These are phyloP conservation scores for Notiomystis cincta DNA, from an alignment of 2,113 vertebrate species.

Conservation along the genomic window DNA sequence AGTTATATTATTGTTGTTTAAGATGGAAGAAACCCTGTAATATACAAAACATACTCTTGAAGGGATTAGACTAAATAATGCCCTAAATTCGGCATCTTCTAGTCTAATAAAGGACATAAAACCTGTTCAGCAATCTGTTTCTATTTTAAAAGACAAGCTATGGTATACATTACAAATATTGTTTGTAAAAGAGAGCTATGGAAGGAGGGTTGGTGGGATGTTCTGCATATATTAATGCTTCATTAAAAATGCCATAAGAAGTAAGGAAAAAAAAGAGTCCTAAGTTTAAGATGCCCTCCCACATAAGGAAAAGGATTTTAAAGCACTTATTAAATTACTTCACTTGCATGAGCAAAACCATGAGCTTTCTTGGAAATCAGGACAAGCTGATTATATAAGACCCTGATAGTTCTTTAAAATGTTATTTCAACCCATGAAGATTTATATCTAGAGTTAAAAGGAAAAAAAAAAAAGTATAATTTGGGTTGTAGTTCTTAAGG, in stretches of 20 bases:
- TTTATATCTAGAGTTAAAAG: not conserved
- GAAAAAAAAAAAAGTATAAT: not conserved
- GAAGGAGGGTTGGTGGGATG: conserved; percentile 42
- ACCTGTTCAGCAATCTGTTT: conserved; percentile 56
- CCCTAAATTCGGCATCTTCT: conserved; percentile 51
- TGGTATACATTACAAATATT: conserved; percentile 42
- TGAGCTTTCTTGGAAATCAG: conserved; percentile 72
- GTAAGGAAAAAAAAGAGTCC: conserved; percentile 13
- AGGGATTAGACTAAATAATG: conserved; percentile 60
- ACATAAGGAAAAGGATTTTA: conserved; percentile 69
- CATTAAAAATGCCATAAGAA: conserved; percentile 69
- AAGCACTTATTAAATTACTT: conserved; percentile 73
- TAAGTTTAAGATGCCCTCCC: conserved; percentile 66
- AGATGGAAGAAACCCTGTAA: conserved; percentile 47
- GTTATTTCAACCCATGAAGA: conserved; percentile 36
- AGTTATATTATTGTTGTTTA: not conserved
- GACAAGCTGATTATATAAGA: conserved; percentile 69
- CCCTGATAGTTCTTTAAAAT: conserved; percentile 12
- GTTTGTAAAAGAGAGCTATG: conserved; percentile 37
- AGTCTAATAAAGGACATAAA: conserved; percentile 57
- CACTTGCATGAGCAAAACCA: conserved; percentile 70
- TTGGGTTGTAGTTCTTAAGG: not conserved
- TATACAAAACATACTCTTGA: conserved; percentile 16
- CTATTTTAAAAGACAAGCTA: conserved; percentile 51
- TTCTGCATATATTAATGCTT: conserved; percentile 56